These are phyloP conservation scores for Atlantisia rogersi DNA, from an alignment of 2,113 vertebrate species.

Conservation along the genomic window DNA sequence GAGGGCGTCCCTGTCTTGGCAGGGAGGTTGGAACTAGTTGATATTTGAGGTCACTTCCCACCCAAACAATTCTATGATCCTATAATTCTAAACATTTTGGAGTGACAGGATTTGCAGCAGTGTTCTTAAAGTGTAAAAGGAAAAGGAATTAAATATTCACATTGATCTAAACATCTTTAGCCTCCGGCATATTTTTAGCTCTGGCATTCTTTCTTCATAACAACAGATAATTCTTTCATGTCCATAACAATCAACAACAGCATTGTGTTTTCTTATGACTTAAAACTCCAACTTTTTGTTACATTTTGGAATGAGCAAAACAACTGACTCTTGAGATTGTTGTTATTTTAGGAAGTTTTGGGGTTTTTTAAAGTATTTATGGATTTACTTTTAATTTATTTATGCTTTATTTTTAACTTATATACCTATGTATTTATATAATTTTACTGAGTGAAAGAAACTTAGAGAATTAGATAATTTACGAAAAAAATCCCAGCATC, in stretches of 20 bases:
- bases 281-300: background rate
- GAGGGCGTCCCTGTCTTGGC: too few relatives aligned
- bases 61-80: too few relatives aligned
- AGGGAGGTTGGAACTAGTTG: too few relatives aligned
- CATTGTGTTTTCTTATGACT: background rate
- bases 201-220: background rate
- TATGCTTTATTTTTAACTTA: background rate
- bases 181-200: background rate
- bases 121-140: background rate
- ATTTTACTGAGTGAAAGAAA: too few relatives aligned
- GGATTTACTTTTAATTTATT: background rate
- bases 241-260: background rate
- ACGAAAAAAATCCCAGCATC: background rate
- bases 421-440: background rate
- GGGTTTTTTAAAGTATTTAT: background rate
- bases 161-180: background rate
- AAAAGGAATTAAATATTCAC: background rate
- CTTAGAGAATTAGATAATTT: background rate
- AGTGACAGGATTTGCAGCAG: background rate
- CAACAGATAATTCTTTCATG: background rate
- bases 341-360: background rate
- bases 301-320: background rate
- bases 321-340: background rate
- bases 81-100: background rate
- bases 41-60: too few relatives aligned